phyloP scores from a whole-genome alignment of 2,888 invertebrate genomes.

The Amiota communis region DNA sequence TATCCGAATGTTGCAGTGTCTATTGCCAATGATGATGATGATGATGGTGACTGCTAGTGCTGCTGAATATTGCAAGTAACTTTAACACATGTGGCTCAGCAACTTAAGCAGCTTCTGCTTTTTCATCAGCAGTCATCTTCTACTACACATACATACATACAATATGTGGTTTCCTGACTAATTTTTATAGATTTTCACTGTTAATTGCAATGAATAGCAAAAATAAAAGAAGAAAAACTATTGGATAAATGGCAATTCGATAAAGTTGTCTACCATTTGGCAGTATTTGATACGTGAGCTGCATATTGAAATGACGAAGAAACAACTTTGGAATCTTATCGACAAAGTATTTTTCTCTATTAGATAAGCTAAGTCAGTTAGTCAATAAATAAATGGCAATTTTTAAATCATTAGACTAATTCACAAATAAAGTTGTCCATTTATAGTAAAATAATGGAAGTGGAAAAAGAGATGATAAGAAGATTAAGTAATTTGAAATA shows the following conservation, averaged over 20 bases:
- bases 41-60: neutral
- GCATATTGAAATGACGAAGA: conserved; percentile 11
- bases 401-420: neutral
- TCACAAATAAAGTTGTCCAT: too few species aligned
- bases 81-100: conserved; percentile 7
- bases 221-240: neutral
- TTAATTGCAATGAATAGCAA: conserved; percentile 23
- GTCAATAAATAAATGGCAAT: neutral
- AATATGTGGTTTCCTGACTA: conserved; percentile 16
- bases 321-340: neutral
- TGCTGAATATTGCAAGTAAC: neutral
- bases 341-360: neutral
- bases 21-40: neutral
- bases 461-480: too few species aligned
- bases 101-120: conserved; percentile 5
- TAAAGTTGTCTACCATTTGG: conserved; percentile 29
- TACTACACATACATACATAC: neutral
- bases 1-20: neutral
- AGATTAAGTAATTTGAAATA: neutral
- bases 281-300: conserved; percentile 22
- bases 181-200: conserved; percentile 30
- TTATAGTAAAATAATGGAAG: neutral
- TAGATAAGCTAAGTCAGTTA: neutral
- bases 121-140: neutral
- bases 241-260: conserved; percentile 10